Percentiles rank a stretch among this genome's conserved stretches.
phyloP scores from a whole-genome alignment of 1,140 invertebrate species.

The Penaeus japonicus region DNA sequence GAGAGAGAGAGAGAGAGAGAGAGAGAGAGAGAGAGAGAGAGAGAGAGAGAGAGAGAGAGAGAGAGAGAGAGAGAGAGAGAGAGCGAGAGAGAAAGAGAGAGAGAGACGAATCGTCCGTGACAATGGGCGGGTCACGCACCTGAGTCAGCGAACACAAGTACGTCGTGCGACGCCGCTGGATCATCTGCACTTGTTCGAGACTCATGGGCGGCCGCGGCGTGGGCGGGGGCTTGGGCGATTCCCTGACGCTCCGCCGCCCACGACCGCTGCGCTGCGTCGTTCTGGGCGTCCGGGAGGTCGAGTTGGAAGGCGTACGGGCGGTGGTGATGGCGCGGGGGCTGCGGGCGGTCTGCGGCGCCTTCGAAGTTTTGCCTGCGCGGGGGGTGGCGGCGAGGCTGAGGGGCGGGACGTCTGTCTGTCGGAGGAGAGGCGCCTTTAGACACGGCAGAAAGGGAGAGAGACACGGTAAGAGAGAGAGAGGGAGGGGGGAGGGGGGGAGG shows the following conservation, averaged over 20 bases:
- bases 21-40: no score
- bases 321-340: not conserved
- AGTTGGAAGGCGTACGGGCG: not conserved
- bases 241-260: constrained; percentile 13
- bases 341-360: not conserved
- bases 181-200: constrained; percentile 33
- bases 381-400: constrained; percentile 32
- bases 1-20: no score
- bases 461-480: not conserved
- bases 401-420: constrained; percentile 31
- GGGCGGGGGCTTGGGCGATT: constrained; percentile 20
- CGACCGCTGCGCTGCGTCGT: constrained; percentile 13
- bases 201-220: constrained; percentile 26
- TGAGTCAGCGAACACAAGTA: constrained; percentile 24
- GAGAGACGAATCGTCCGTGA: no score
- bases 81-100: no score
- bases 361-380: not conserved
- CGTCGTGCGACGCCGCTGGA: constrained; percentile 13
- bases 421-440: not conserved
- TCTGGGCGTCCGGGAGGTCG: constrained; percentile 15
- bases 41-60: no score
- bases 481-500: no score
- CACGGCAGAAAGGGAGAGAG: not conserved
- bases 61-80: no score
- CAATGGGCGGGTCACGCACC: not conserved